Evolutionary conservation across 23 tunicate genomes (phyloP), one percentile per base, ranked within the genome.

Genomic region (Diplosoma virens): DNA sequence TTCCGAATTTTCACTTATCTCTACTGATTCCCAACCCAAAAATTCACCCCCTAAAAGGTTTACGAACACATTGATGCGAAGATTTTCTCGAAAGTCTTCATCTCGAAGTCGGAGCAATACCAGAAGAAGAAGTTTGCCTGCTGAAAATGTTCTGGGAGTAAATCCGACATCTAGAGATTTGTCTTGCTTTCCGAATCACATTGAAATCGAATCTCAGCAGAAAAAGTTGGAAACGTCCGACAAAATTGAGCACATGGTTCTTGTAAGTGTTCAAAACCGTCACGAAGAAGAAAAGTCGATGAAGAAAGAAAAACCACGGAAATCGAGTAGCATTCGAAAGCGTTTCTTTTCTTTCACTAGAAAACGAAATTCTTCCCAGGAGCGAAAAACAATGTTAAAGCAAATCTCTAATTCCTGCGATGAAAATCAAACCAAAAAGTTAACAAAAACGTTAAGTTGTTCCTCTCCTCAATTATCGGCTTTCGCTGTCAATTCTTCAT

Each of bases 401-500:
- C 14, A 28, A 47, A 72, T 47, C 33, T 5, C 14, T 18, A n/a
- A n/a, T n/a, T 26, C 24, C 6, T 18, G 5, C 9, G 7, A 18
- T 16, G 34, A 30, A 16, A 47, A 22, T 21, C 34, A 47, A 23
- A 72, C 25, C 20, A 61, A 35, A 14, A 35, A 72, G 33, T 81
- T 87, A 72, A 82, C 79, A 26, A 87, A 87, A 81, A 63, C 76
- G 23, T 47, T 87, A 0, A 87, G 95, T 67, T 75, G 47, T 48
- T 87, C 95, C 0, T 87, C 95, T 17, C 95, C 95, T 0, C 95
- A 87, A 59, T 54, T 87, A 0, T 76, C 95, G 11, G 75, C 81
- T 24, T 73, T 75, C 37, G 87, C 95, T 17, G 80, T 87, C 4
- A 73, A 81, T 71, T 75, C 92, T 9, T 47, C 73, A 2, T 36